phyloP scores from a whole-genome alignment of 2,888 invertebrate genomes.

The Agonopterix heracliana region DNA sequence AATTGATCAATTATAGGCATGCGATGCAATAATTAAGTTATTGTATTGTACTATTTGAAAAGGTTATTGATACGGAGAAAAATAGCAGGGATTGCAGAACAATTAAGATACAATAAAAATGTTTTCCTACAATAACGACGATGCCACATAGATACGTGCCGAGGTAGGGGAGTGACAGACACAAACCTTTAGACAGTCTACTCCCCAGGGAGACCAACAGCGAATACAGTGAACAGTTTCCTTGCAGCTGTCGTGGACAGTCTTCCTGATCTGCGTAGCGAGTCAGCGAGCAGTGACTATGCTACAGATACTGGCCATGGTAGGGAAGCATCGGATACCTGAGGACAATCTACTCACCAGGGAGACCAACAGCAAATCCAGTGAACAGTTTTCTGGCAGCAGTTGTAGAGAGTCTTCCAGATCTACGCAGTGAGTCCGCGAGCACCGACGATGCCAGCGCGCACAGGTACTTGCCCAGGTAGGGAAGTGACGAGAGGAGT shows the following conservation, averaged over 20 bases:
- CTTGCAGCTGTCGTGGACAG: constrained; percentile 85
- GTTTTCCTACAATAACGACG: constrained; percentile 64
- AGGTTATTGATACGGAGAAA: no score
- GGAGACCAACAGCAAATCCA: constrained; percentile 61
- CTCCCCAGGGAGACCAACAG: constrained; percentile 68
- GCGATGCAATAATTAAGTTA: no score
- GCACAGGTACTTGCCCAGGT: constrained; percentile 90
- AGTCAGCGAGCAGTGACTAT: constrained; percentile 85
- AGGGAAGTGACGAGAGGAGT: constrained; percentile 88
- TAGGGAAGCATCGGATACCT: constrained; percentile 83
- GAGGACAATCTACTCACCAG: constrained; percentile 43
- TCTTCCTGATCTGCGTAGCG: constrained; percentile 79
- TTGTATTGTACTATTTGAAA: no score
- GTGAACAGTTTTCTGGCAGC: constrained; percentile 78
- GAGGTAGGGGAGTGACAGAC: no score
- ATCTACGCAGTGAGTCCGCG: constrained; percentile 82
- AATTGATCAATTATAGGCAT: no score
- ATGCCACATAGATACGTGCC: constrained; percentile 81
- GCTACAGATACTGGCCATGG: constrained; percentile 88
- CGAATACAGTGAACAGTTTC: constrained; percentile 66
- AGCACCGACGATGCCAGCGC: constrained; percentile 83
- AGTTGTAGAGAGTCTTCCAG: constrained; percentile 83
- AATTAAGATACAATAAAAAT: no score
- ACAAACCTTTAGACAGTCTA: background rate
- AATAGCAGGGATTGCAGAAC: no score